These are phyloP conservation scores for Protomyctophum bolini DNA, from an alignment of 2,113 vertebrate genomes.

Conservation along the genomic window DNA sequence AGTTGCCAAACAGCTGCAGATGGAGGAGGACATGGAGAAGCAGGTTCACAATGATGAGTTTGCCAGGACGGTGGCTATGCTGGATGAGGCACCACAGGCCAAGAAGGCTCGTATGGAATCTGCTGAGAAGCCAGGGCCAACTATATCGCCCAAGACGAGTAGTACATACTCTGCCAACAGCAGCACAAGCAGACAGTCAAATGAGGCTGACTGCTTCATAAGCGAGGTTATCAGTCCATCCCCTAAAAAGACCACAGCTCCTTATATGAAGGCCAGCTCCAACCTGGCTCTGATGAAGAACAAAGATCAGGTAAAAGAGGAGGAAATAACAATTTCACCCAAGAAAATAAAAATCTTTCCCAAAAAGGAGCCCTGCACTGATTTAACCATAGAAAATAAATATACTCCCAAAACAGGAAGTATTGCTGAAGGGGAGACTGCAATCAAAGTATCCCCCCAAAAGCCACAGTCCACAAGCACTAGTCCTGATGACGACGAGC, in stretches of 20 bases:
- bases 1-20: slow-evolving; percentile 88
- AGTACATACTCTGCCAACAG: slow-evolving; percentile 58
- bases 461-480: slow-evolving; percentile 82
- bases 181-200: slow-evolving; percentile 28
- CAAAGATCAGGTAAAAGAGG: slow-evolving; percentile 69
- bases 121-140: slow-evolving; percentile 61
- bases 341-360: slow-evolving; percentile 69
- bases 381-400: slow-evolving; percentile 35
- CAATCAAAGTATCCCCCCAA: slow-evolving; percentile 83
- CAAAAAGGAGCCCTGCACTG: slow-evolving; percentile 61
- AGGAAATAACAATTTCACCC: no score
- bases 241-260: slow-evolving; percentile 41
- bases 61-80: slow-evolving; percentile 90
- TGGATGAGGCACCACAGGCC: slow-evolving; percentile 85
- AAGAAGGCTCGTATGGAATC: slow-evolving; percentile 86
- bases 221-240: slow-evolving; percentile 58
- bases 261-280: slow-evolving; percentile 77
- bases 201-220: background rate
- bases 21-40: slow-evolving; percentile 89
- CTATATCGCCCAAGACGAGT: slow-evolving; percentile 57
- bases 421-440: slow-evolving; percentile 56
- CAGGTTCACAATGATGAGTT: slow-evolving; percentile 95
- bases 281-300: slow-evolving; percentile 86
- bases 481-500: slow-evolving; percentile 93
- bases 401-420: slow-evolving; percentile 70